These are phyloP conservation scores for Avahi laniger DNA, from an alignment of 2,797 vertebrate species.

Conservation along the genomic window DNA sequence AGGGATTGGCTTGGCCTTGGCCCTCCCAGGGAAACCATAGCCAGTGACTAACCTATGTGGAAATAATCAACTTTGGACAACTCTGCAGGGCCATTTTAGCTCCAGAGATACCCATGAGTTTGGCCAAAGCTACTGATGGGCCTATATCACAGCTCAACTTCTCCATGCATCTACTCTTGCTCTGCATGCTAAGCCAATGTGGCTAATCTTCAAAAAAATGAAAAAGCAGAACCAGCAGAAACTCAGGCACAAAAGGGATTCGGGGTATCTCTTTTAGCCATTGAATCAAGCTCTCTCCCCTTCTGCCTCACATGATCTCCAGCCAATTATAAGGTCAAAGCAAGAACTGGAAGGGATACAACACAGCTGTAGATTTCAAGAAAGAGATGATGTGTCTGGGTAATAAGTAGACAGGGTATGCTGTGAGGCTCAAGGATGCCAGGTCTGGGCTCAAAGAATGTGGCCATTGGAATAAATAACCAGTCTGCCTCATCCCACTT, in stretches of 20 bases:
- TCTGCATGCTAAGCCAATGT: background rate
- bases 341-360: background rate
- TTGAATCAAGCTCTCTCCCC: background rate
- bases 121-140: background rate
- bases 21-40: background rate
- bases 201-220: background rate
- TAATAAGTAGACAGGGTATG: background rate
- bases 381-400: background rate
- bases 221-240: background rate
- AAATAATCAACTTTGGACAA: background rate
- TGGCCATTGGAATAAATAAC: background rate
- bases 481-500: constrained; percentile 33
- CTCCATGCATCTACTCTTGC: background rate
- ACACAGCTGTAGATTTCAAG: background rate
- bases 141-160: background rate
- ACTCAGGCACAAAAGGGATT: background rate
- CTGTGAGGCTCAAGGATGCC: background rate
- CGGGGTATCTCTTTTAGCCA: background rate
- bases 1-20: background rate
- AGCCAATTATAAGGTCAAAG: background rate
- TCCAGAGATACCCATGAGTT: background rate
- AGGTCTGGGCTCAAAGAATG: background rate
- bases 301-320: background rate
- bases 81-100: background rate
- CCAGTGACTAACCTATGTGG: background rate